Percentiles rank a stretch among this genome's conserved stretches.
phyloP scores from a whole-genome alignment of 2,797 vertebrate species.

The Peromyscus nudipes region DNA sequence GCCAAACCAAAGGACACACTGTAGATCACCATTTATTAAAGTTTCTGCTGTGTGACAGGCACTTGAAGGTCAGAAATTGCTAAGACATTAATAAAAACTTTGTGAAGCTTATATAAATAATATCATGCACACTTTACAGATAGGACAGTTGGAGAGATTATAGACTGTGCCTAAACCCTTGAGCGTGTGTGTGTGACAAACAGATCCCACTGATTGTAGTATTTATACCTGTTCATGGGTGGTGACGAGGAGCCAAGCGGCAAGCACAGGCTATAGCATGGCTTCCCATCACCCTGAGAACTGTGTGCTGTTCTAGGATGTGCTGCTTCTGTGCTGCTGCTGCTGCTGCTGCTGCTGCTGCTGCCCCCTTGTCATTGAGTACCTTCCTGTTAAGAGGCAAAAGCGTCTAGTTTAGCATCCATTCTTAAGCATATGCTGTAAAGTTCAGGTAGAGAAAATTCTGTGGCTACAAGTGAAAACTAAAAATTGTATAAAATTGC shows the following conservation, averaged over 20 bases:
- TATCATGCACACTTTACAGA: constrained; percentile 36
- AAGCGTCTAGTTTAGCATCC: constrained; percentile 54
- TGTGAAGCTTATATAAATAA: constrained; percentile 20
- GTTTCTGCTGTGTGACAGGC: not conserved
- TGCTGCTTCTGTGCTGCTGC: constrained; percentile 7
- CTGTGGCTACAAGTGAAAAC: constrained; percentile 12
- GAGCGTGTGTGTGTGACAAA: not conserved
- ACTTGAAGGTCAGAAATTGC: constrained; percentile 44
- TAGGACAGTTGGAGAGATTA: constrained; percentile 15
- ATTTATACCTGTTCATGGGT: not conserved
- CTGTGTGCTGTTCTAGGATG: not conserved
- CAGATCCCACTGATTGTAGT: constrained; percentile 44
- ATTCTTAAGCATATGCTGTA: constrained; percentile 58
- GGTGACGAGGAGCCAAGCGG: not conserved
- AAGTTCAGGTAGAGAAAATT: constrained; percentile 58
- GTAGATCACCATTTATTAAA: not conserved
- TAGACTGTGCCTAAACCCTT: constrained; percentile 29
- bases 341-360: no score
- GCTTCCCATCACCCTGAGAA: constrained; percentile 44
- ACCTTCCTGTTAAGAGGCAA: constrained; percentile 13
- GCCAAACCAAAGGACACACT: not conserved
- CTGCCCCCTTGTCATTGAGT: not conserved
- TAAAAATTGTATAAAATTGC: constrained; percentile 9
- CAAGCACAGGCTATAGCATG: not conserved
- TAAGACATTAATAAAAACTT: constrained; percentile 45